Percentiles rank a stretch among this genome's conserved stretches.
Conservation (phyloP, 2,113 vertebrate species). For the Silurus glanis region DNA sequence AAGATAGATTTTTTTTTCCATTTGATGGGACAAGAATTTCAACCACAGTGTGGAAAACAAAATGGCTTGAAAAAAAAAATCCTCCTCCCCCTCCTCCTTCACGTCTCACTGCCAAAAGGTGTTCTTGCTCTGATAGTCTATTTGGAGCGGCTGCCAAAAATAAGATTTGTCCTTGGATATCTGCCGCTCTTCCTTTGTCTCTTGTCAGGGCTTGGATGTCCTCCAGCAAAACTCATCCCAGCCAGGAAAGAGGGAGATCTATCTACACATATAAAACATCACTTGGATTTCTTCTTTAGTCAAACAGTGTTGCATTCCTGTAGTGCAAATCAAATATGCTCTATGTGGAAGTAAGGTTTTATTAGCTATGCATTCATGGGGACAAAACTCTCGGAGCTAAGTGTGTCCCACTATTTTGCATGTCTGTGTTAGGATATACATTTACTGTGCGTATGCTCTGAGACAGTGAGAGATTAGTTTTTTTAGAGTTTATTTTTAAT, state of each 20-base stretch:
- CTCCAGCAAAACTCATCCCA: conserved; percentile 52
- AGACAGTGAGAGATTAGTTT: neutral
- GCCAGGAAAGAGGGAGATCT: conserved; percentile 53
- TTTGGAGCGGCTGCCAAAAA: conserved; percentile 75
- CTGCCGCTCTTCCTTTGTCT: conserved; percentile 55
- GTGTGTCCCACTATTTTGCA: neutral
- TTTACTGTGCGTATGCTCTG: neutral
- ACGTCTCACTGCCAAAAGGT: conserved; percentile 75
- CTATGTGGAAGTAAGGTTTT: conserved; percentile 30
- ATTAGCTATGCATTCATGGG: conserved; percentile 20
- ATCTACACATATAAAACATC: conserved; percentile 52
- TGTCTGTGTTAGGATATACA: neutral
- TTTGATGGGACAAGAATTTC: conserved; percentile 58
- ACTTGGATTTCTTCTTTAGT: conserved; percentile 50
- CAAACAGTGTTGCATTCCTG: conserved; percentile 40
- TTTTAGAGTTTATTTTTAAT: neutral
- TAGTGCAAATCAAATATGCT: conserved; percentile 43
- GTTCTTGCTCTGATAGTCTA: conserved; percentile 76
- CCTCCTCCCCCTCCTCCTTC: conserved; percentile 67
- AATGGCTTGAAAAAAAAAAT: conserved; percentile 74
- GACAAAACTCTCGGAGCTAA: neutral
- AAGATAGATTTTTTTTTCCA: conserved; percentile 35
- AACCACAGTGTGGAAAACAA: conserved; percentile 74
- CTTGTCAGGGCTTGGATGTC: conserved; percentile 57
- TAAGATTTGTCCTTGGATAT: conserved; percentile 79